Conservation (phyloP, 1,140 invertebrate genomes). For the Lepidotrigona ventralis region DNA sequence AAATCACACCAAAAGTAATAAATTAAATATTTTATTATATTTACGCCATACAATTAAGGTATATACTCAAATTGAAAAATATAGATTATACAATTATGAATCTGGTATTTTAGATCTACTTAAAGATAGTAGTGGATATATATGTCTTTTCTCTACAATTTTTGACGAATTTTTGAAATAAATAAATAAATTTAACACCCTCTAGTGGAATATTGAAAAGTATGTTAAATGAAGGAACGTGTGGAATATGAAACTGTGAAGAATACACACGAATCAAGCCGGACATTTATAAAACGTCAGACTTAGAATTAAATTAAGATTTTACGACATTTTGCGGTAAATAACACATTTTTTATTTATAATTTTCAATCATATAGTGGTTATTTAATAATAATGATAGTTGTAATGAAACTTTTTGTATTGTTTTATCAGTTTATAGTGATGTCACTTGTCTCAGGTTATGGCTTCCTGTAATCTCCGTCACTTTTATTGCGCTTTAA, state of each 20-base stretch:
- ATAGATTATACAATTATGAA: neutral
- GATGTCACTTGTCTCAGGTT: slow-evolving; percentile 57
- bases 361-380: neutral
- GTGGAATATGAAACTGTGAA: slow-evolving; percentile 42
- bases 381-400: slow-evolving; percentile 2
- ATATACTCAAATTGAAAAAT: neutral
- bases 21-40: slow-evolving; percentile 1
- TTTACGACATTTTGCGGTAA: slow-evolving; percentile 30
- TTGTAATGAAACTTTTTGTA: slow-evolving; percentile 3
- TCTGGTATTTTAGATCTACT: neutral
- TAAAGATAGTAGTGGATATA: neutral
- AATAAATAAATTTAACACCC: slow-evolving; percentile 39
- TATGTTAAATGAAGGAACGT: slow-evolving; percentile 43
- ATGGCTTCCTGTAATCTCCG: slow-evolving; percentile 39
- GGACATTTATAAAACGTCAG: slow-evolving; percentile 53
- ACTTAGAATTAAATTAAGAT: slow-evolving; percentile 37
- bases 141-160: neutral
- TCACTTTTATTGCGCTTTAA: slow-evolving; percentile 41
- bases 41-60: neutral
- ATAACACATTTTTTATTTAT: neutral
- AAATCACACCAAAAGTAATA: neutral
- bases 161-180: neutral
- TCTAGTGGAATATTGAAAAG: slow-evolving; percentile 47
- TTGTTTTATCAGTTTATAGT: slow-evolving; percentile 25
- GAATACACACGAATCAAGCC: slow-evolving; percentile 38